Percentiles rank a stretch among this genome's conserved stretches.
These are phyloP conservation scores for Thalassophryne amazonica DNA, from an alignment of 2,797 vertebrate genomes.

Conservation along the genomic window DNA sequence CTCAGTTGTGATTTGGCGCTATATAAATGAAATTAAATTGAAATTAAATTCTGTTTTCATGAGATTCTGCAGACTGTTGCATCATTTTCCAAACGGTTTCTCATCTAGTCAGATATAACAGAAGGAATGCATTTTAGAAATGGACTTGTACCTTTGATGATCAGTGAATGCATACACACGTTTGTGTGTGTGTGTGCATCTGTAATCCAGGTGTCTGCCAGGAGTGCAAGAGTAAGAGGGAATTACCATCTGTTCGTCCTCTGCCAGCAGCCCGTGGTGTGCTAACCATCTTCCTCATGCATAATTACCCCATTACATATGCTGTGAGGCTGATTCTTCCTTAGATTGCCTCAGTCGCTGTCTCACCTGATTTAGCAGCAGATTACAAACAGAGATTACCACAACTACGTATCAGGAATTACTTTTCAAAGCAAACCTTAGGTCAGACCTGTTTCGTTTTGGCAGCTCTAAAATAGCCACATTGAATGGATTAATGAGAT, in stretches of 20 bases:
- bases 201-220: constrained; percentile 55
- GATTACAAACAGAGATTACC: constrained; percentile 51
- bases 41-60: too few species aligned
- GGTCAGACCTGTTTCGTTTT: constrained; percentile 30
- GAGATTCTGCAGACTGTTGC: too few species aligned
- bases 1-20: too few species aligned
- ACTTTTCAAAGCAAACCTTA: constrained; percentile 27
- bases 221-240: constrained; percentile 41
- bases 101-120: too few species aligned
- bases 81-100: too few species aligned
- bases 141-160: constrained; percentile 7
- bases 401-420: constrained; percentile 7
- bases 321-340: constrained; percentile 22
- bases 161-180: background rate
- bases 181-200: constrained; percentile 12
- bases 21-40: too few species aligned
- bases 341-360: constrained; percentile 27
- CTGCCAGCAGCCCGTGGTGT: constrained; percentile 44
- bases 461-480: constrained; percentile 15
- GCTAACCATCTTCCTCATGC: constrained; percentile 61
- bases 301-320: constrained; percentile 61
- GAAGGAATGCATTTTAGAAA: background rate
- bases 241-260: constrained; percentile 68
- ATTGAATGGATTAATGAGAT: constrained; percentile 4
- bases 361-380: constrained; percentile 51